These are phyloP conservation scores for Lanistes nyassanus DNA, from an alignment of 1,140 invertebrate genomes.

Conservation along the genomic window DNA sequence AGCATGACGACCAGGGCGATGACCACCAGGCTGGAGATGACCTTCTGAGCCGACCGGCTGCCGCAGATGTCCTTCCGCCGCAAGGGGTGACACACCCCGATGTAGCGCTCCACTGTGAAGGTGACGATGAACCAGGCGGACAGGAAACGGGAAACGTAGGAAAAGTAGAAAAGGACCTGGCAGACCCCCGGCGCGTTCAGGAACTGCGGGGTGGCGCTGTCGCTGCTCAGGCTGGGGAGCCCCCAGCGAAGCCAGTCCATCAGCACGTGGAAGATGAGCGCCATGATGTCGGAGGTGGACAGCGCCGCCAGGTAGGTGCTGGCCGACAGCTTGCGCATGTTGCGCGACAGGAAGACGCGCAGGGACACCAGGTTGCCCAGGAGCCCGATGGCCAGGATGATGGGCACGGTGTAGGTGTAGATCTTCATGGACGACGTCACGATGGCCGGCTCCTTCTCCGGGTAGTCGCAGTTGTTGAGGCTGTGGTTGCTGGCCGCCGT, in stretches of 20 bases:
- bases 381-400: conserved; percentile 44
- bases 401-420: conserved; percentile 41
- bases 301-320: conserved; percentile 56
- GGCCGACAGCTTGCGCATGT: conserved; percentile 51
- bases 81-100: conserved; percentile 55
- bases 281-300: conserved; percentile 52
- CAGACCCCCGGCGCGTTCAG: conserved; percentile 52
- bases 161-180: conserved; percentile 49
- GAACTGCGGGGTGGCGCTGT: conserved; percentile 30
- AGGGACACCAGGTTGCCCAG: conserved; percentile 55
- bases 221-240: conserved; percentile 9
- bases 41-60: conserved; percentile 35
- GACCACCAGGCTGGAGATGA: conserved; percentile 36
- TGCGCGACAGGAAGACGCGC: conserved; percentile 51
- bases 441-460: neutral
- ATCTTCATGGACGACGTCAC: conserved; percentile 20
- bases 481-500: neutral
- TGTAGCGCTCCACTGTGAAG: conserved; percentile 61
- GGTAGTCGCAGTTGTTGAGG: neutral
- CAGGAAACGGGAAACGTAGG: conserved; percentile 56
- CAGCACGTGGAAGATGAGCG: conserved; percentile 53
- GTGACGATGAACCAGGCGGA: conserved; percentile 61
- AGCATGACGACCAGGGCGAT: conserved; percentile 38
- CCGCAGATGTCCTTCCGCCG: conserved; percentile 36
- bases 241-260: conserved; percentile 48